Base-by-base conservation (phyloP, 2,113 vertebrate species). In the Xerus inauris region DNA sequence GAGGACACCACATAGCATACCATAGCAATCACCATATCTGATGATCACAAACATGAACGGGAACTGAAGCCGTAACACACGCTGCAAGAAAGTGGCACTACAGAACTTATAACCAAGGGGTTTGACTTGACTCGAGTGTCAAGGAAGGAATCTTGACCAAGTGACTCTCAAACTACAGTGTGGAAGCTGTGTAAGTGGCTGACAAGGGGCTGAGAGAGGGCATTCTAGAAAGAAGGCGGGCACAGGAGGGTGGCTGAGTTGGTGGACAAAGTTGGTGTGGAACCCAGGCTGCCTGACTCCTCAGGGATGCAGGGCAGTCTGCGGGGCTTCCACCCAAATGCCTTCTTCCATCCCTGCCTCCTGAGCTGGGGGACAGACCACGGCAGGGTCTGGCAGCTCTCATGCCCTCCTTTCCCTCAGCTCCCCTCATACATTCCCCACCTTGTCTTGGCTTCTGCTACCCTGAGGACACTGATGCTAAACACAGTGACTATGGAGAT, bases 371-470 rank as follows among this genome's bases (percentile, higher is more conserved):
- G 42, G 47, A 45, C 72, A 59, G 14, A 19, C 6, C 28, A 0
- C 14, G 2, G 32, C 7, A 3, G 0, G 26, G 30, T 24, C 75
- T 30, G 57, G 19, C 0, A 0, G 40, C n/a, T 22, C 17, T 8
- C 22, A 2, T 0, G 0, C 38, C 62, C 49, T 0, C 40, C 83
- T 9, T 19, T 32, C 54, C 42, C 51, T 51, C 65, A 1, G 8
- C 49, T 8, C 3, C 3, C 19, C 47, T 62, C n/a, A 20, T 0
- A 12, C 8, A 8, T 0, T 42, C 35, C 71, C 38, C 13, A 13
- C n/a, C 16, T 26, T 40, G 20, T 35, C 28, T 32, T 76, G 64
- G 80, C 64, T 57, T 75, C 71, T 42, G 75, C 75, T 62, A 1
- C 16, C 30, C 20, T 1, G 5, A 32, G 42, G 54, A 82, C 24